Evolutionary conservation across 1,140 invertebrate species (phyloP), one percentile per base, ranked within the genome.

Genomic region (Drosophila dunni): DNA sequence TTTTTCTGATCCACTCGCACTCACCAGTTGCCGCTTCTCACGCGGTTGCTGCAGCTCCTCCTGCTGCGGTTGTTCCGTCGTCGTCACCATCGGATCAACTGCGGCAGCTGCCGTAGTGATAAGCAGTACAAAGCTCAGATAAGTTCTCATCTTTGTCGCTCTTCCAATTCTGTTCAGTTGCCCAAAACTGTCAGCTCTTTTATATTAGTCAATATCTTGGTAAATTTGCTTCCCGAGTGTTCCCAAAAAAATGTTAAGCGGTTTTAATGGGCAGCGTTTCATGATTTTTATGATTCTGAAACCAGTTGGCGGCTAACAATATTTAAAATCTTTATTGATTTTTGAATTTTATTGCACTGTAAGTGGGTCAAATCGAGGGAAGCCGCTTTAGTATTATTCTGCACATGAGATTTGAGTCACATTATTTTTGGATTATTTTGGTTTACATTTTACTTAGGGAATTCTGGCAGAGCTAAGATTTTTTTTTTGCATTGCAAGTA

Each of bases 1-100:
- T 0, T 1, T 13, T 13, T 42, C 9, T 40, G 9, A 11, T 40
- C 38, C 38, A 40, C 6, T 3, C 8, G 10, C 53, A 40, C 34
- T 56, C 44, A 89, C 81, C 85, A 89, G 64, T 15, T 89, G 84
- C 0, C 84, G 74, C 24, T 89, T 89, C 20, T 78, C 61, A 0
- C 84, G 78, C 5, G 63, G 38, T 7, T 78, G 78, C 24, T 58
- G 8, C 36, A 17, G 51, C 1, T 29, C 0, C 24, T 29, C 24
- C 24, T 29, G 3, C 24, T 29, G 56, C 10, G 1, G 48, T 61
- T 24, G 44, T 65, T 29, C 24, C 11, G 75, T 42, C 2, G 45
- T 66, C 6, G 13, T 61, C 34, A 7, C 61, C 45, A 42, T 44
- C 36, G 44, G 3, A 8, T 42, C 40, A 0, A 57, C 44, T 20